Conservation (phyloP, 2,113 vertebrate species). For the Semnornis frantzii region DNA sequence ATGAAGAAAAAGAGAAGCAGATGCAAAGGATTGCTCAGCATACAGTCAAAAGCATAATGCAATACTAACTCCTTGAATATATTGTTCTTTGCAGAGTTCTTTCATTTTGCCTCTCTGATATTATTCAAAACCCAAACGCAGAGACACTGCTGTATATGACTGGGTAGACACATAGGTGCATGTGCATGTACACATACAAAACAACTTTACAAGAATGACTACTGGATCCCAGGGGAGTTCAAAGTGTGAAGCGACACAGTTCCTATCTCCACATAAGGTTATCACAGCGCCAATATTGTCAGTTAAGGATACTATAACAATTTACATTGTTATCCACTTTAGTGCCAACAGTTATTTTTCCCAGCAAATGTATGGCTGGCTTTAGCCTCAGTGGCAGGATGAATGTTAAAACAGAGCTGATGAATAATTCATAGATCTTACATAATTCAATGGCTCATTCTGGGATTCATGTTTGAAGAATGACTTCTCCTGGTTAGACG, state of each 20-base stretch:
- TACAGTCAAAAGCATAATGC: neutral
- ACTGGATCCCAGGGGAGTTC: neutral
- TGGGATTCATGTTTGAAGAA: slow-evolving; percentile 31
- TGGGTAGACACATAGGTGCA: neutral
- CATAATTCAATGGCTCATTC: slow-evolving; percentile 41
- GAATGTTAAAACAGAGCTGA: slow-evolving; percentile 33
- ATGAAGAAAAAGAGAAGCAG: neutral
- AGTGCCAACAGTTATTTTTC: slow-evolving; percentile 20
- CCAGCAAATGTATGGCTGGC: slow-evolving; percentile 1
- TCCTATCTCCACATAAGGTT: neutral
- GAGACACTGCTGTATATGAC: neutral
- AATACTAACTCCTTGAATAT: neutral
- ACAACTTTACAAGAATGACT: neutral
- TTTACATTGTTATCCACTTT: slow-evolving; percentile 1
- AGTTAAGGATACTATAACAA: slow-evolving; percentile 10
- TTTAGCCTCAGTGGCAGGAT: neutral
- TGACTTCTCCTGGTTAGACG: slow-evolving; percentile 1
- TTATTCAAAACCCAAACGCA: neutral
- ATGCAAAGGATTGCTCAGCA: neutral
- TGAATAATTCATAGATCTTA: slow-evolving; percentile 54
- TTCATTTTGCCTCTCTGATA: neutral
- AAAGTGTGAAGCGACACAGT: neutral
- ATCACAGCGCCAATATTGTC: neutral
- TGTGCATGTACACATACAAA: neutral
- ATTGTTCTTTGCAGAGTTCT: neutral